Evolutionary conservation across 2,888 invertebrate genomes (phyloP), one percentile per base, ranked within the genome.

Genomic region (Disparrhopalites patrizii): DNA sequence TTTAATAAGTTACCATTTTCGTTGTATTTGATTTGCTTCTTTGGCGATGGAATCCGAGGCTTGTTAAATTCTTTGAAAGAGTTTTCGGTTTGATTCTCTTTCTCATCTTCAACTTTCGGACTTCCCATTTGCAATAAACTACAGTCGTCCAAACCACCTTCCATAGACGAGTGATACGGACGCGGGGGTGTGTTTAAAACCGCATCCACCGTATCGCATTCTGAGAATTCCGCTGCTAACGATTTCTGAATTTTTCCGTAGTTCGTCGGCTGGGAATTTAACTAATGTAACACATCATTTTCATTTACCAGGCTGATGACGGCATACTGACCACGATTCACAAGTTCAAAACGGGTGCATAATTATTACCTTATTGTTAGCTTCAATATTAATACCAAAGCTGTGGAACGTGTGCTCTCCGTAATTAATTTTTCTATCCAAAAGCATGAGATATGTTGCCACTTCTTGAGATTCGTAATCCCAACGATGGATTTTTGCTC

Each of bases 381-480:
- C 28, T n/a, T 30, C 61, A 30, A 65, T 58, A 60, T 68, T 69
- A 20, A 73, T 70, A 25, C 70, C 71, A 61, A 68, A 55, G 76
- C 72, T 51, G 85, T 78, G 28, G 84, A 82, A 65, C 81, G 79
- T 2, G 85, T 84, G 63, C 81, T 81, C 69, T 10, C 73, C 73
- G 13, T 69, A 23, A 38, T 69, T 67, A 15, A 81, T 79, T 77
- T 87, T 88, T 75, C 84, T 82, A 62, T 82, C 81, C 30, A 86
- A 76, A 55, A 91, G 79, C 40, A 91, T 78, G 70, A 87, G 82
- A 79, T 91, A 91, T 0, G 89, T 88, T 2, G 90, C 86, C 1
- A 87, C 87, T 76, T 85, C 81, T 77, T 88, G 87, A 36, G 63
- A 68, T 79, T 89, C 88, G 76, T 85, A 88, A 57, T 81, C 81